Evolutionary conservation across 2,888 invertebrate genomes (phyloP).

Genomic region (Chloroclysta siterata): DNA sequence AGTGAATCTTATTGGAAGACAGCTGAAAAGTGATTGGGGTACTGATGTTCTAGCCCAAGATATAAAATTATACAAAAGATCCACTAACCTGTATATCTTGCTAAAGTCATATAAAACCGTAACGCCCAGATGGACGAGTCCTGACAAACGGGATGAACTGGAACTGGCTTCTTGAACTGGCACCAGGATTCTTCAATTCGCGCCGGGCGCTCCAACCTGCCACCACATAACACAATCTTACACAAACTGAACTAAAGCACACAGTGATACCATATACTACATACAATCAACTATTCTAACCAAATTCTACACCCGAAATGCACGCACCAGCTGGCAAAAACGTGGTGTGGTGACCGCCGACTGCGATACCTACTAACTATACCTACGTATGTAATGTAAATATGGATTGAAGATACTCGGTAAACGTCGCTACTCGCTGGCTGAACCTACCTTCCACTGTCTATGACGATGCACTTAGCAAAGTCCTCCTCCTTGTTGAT

Average conservation of each 20-base stretch:
- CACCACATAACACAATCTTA: conserved; percentile 57
- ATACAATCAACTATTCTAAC: conserved; percentile 58
- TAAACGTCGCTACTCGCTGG: conserved; percentile 69
- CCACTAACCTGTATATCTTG: conserved; percentile 94
- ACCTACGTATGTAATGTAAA: conserved; percentile 66
- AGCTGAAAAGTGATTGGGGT: not conserved
- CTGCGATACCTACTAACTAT: conserved; percentile 56
- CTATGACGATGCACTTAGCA: conserved; percentile 74
- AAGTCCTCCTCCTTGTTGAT: conserved; percentile 57
- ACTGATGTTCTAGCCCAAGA: not conserved
- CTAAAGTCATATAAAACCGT: conserved; percentile 99
- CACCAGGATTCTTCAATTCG: conserved; percentile 71
- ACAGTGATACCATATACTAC: conserved; percentile 44
- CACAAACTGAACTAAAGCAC: conserved; percentile 45
- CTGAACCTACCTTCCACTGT: conserved; percentile 78
- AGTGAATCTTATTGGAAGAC: conserved; percentile 2
- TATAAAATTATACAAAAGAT: conserved; percentile 13
- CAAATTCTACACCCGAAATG: conserved; percentile 68
- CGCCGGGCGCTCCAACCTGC: conserved; percentile 79
- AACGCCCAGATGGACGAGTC: conserved; percentile 94
- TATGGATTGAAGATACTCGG: conserved; percentile 75
- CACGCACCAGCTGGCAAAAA: conserved; percentile 84
- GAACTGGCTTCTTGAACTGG: conserved; percentile 70
- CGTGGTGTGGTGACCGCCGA: conserved; percentile 81
- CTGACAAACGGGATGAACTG: conserved; percentile 82